Evolutionary conservation across 2,888 invertebrate genomes (phyloP).

Genomic region (Lasioglossum malachurum): DNA sequence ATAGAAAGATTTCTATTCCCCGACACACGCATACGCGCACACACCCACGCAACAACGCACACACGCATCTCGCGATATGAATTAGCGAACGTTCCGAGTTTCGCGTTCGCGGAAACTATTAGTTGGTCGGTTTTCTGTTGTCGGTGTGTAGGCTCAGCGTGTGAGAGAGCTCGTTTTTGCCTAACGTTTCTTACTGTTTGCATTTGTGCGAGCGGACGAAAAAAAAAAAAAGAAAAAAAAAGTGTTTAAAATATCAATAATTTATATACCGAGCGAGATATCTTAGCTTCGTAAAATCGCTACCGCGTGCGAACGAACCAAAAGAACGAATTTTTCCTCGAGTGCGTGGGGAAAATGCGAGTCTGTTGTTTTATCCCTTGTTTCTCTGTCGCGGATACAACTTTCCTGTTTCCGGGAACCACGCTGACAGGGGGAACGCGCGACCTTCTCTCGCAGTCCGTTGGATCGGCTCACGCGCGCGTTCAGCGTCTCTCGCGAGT

Average conservation of each 20-base stretch:
- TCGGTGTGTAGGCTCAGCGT: slow-evolving; percentile 53
- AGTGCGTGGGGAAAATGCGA: not conserved
- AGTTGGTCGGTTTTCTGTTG: slow-evolving; percentile 10
- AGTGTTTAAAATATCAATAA: slow-evolving; percentile 81
- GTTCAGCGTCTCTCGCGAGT: slow-evolving; percentile 77
- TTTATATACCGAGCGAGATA: slow-evolving; percentile 77
- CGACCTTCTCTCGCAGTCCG: slow-evolving; percentile 47
- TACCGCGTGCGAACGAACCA: slow-evolving; percentile 21
- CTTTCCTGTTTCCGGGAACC: not conserved
- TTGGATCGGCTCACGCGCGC: slow-evolving; percentile 68
- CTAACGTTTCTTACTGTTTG: slow-evolving; percentile 65
- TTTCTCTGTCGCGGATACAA: not conserved
- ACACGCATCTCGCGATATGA: not conserved
- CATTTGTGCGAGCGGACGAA: slow-evolving; percentile 38
- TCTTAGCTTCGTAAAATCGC: slow-evolving; percentile 73
- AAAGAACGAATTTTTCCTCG: slow-evolving; percentile 20
- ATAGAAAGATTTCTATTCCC: slow-evolving; percentile 10
- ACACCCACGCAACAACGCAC: not conserved
- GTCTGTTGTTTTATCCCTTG: not conserved
- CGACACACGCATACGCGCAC: not conserved
- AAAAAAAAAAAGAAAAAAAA: slow-evolving; percentile 77
- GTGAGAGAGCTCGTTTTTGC: slow-evolving; percentile 65
- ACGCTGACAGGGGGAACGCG: not conserved
- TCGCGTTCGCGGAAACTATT: slow-evolving; percentile 14
- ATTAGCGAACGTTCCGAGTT: not conserved